Conservation (phyloP, 2,797 vertebrate species). For the Aulostomus chinensis region DNA sequence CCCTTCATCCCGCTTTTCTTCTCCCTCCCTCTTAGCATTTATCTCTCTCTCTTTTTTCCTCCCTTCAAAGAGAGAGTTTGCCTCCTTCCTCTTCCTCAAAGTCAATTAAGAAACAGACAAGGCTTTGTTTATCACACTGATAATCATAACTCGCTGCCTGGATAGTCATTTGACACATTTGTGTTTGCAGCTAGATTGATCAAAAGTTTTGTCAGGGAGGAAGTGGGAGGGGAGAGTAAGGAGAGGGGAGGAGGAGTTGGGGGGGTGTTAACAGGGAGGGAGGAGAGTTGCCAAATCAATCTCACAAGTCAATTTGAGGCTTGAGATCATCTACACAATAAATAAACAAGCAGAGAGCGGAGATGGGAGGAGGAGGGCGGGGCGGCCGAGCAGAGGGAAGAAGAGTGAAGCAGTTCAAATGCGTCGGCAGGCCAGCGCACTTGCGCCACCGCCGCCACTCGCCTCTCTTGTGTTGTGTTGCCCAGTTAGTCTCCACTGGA, state of each 20-base stretch:
- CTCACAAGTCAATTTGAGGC: conserved; percentile 66
- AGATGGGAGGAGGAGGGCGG: conserved; percentile 8
- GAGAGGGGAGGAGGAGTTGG: conserved; percentile 10
- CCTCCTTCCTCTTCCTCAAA: no score
- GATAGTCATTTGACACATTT: conserved; percentile 30
- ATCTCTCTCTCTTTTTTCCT: conserved; percentile 3
- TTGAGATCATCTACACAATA: conserved; percentile 64
- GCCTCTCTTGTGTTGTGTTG: no score
- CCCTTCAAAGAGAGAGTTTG: conserved; percentile 7
- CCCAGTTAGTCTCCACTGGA: no score
- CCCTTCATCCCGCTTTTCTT: no score
- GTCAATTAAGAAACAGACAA: no score
- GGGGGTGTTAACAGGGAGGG: no score
- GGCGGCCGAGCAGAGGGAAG: not conserved
- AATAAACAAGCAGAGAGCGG: conserved; percentile 64
- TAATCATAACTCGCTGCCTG: conserved; percentile 29
- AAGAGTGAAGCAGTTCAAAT: conserved; percentile 48
- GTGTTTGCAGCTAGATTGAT: conserved; percentile 53
- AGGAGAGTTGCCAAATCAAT: conserved; percentile 64
- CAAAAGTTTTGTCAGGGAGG: conserved; percentile 59
- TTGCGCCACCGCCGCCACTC: no score
- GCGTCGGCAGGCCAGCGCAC: no score
- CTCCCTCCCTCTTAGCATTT: no score
- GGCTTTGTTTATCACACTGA: conserved; percentile 33
- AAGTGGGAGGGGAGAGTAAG: conserved; percentile 29